Percentiles rank a stretch among this genome's conserved stretches.
phyloP scores from a whole-genome alignment of 1,140 invertebrate genomes.

The Microplitis mediator region DNA sequence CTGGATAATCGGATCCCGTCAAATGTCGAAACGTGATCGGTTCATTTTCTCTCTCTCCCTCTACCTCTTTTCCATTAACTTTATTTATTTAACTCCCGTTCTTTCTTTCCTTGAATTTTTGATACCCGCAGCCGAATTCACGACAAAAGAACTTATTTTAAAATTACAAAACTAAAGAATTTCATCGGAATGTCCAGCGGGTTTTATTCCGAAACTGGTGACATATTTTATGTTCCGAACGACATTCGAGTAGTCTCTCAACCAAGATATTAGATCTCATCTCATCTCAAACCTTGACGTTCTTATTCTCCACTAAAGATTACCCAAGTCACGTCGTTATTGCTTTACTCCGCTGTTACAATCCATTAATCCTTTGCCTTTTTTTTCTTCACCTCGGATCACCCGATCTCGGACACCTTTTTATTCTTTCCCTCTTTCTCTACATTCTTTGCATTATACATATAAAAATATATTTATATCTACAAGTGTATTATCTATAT shows the following conservation, averaged over 20 bases:
- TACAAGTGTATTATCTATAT: no score
- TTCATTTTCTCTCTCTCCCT: constrained; percentile 2
- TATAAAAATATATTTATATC: no score
- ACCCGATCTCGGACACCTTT: no score
- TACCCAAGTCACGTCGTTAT: constrained; percentile 30
- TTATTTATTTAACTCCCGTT: background rate
- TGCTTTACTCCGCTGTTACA: constrained; percentile 19
- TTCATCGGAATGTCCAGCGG: constrained; percentile 19
- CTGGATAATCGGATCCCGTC: constrained; percentile 3
- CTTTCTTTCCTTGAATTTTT: background rate
- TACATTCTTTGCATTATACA: no score
- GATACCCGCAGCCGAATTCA: background rate
- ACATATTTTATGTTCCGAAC: constrained; percentile 27
- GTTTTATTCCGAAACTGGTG: constrained; percentile 29
- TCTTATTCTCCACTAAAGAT: background rate
- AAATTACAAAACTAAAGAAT: constrained; percentile 22
- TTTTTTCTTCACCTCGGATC: background rate
- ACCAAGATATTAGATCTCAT: constrained; percentile 29
- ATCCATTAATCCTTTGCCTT: constrained; percentile 15
- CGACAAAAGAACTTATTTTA: background rate
- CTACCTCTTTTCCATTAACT: background rate
- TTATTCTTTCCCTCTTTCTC: no score
- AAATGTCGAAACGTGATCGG: constrained; percentile 13
- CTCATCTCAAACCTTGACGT: constrained; percentile 4
- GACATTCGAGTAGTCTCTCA: constrained; percentile 22